Base-by-base conservation (phyloP, 1,140 invertebrate species). In the Hyphantria cunea region DNA sequence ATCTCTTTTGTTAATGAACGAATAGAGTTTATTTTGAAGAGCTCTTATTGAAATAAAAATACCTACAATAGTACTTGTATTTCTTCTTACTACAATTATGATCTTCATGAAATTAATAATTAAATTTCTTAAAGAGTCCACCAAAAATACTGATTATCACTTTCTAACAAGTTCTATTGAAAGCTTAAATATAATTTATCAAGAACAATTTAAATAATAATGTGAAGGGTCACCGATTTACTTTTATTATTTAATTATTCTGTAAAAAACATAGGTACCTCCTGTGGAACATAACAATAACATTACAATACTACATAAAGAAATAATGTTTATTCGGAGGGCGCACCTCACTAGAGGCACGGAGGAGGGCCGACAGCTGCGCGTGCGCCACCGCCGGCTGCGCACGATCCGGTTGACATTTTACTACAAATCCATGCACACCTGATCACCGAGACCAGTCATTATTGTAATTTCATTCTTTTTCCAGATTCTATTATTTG, bases 301-400 rank as follows among this genome's bases (percentile, higher is more conserved):
- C 32, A 66, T 62, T 61, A 68, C 64, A 68, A 74, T 70, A 72
- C 66, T 47, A 12, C 47, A 58, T 31, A 58, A 49, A 69, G 81
- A 88, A 77, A 75, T 79, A 61, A 56, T 78, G 72, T 80, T 80
- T 78, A 72, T 80, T 80, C 74, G 68, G 81, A 85, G 81, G 79
- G 81, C 75, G 71, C 68, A 55, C 52, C 64, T 60, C 63, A 73
- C 39, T 50, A 45, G 70, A 66, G 66, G 74, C 59, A 64, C 54
- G 72, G 69, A 76, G 78, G 81, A 84, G 84, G 83, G 79, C 76
- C 52, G 82, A 83, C 84, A 88, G 86, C 84, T 89, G 86, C 82
- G 78, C 77, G 69, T 60, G 81, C 72, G 84, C 53, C 53, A 15
- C 11, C 55, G 55, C 84, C 86, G 84, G 86, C 79, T 89, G 86